These are phyloP conservation scores for Anthopleura xanthogrammica DNA, from an alignment of 92 coral and sea anemone species.

Conservation along the genomic window DNA sequence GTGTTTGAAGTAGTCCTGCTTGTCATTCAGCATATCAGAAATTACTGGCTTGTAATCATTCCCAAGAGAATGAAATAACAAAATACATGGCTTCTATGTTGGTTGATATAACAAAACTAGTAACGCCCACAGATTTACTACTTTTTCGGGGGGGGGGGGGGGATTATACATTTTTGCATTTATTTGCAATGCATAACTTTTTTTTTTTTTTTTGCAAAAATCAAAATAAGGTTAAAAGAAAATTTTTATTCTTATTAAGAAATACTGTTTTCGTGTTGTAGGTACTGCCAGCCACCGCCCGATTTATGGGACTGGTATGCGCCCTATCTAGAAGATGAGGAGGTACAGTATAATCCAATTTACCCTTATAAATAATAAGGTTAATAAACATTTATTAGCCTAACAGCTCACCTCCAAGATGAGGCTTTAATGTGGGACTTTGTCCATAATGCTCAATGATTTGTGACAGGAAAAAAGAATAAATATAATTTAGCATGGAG, in stretches of 20 bases:
- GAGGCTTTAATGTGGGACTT: too few relatives aligned
- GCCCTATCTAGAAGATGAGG: constrained; percentile 94
- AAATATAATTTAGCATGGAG: too few relatives aligned
- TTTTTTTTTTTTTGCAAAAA: background rate
- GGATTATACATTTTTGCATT: too few relatives aligned
- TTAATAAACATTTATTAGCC: background rate
- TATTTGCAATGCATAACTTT: too few relatives aligned
- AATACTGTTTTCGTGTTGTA: constrained; percentile 7
- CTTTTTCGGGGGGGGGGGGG: too few relatives aligned
- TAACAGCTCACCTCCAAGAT: too few relatives aligned
- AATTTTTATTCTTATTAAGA: background rate
- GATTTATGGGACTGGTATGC: constrained; percentile 99
- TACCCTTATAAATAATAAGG: background rate
- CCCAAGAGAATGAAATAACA: background rate
- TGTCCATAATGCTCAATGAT: too few relatives aligned
- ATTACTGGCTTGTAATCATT: background rate
- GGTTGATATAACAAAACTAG: too few relatives aligned
- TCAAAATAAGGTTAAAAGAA: background rate
- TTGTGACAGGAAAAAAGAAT: too few relatives aligned
- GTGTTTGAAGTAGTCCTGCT: background rate
- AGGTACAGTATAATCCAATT: constrained; percentile 53
- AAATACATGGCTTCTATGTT: too few relatives aligned
- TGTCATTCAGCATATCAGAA: background rate
- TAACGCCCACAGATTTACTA: too few relatives aligned
- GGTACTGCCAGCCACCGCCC: constrained; percentile 84